These are phyloP conservation scores for Xenopus petersii DNA, from an alignment of 2,797 vertebrate species.

Conservation along the genomic window DNA sequence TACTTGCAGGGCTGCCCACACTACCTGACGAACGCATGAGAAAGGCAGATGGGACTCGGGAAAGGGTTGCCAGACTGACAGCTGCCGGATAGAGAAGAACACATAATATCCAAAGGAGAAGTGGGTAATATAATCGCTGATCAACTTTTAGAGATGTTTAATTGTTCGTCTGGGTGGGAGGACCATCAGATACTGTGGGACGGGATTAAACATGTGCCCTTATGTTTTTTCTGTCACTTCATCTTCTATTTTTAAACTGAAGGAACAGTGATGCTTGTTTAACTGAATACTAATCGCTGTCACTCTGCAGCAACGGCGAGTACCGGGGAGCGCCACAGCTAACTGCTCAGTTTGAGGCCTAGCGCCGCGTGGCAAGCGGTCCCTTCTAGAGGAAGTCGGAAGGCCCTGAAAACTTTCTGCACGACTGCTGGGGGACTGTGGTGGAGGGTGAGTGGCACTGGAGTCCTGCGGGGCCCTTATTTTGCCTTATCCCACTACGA, in stretches of 20 bases:
- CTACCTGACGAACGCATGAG: slow-evolving; percentile 43
- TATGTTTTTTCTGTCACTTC: slow-evolving; percentile 2
- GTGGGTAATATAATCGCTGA: slow-evolving; percentile 18
- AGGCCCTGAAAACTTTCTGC: no score
- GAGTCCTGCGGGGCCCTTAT: no score
- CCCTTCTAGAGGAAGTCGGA: no score
- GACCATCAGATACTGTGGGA: slow-evolving; percentile 23
- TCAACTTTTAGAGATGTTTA: slow-evolving; percentile 35
- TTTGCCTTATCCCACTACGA: no score
- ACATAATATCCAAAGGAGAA: slow-evolving; percentile 36
- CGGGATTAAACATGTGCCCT: slow-evolving; percentile 1
- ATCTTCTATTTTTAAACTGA: slow-evolving; percentile 32
- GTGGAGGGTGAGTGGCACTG: no score
- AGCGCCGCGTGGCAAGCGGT: no score
- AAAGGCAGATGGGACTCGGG: slow-evolving; percentile 39
- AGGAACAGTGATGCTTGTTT: neutral
- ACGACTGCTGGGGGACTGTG: no score
- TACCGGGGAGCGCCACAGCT: no score
- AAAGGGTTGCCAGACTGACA: slow-evolving; percentile 41
- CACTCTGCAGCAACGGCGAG: no score
- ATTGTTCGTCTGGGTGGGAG: slow-evolving; percentile 22
- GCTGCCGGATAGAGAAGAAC: slow-evolving; percentile 35
- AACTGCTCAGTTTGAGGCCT: no score
- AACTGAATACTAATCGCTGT: neutral
- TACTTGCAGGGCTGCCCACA: slow-evolving; percentile 40